Base-by-base conservation (phyloP, 1,140 invertebrate genomes). In the Latrodectus geometricus region DNA sequence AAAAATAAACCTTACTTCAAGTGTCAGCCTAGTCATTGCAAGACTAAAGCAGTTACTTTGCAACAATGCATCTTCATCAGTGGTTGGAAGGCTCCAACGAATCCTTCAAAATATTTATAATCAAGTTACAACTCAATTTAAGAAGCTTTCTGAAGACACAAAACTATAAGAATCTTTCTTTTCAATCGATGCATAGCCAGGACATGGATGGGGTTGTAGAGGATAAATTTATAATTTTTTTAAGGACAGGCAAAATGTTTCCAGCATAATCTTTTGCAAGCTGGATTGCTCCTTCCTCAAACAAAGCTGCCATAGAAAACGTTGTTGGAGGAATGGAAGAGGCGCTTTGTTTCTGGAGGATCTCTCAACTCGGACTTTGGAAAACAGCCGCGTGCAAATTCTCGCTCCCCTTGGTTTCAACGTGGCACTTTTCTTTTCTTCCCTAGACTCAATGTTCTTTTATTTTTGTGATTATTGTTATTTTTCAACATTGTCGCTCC, bases 321-420 rank as follows among this genome's bases (percentile, higher is more conserved):
- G 68, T 86, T 86, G 83, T 86, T 78, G 68, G 8, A 17, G 48
- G 21, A 70, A 48, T n/a, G 72, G 82, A 84, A 84, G 74, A 74
- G 20, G n/a, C 21, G 73, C n/a, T 70, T 86, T 86, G 83, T 86
- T 86, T 86, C 72, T 86, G 83, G 68, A 86, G 83, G 74, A 86
- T 86, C 61, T 49, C 23, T 70, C 66, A 74, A 77, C 83, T 84
- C 23, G 76, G 56, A 75, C 72, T 76, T 84, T 84, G 65, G 73
- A 54, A 83, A 83, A 74, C 35, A 72, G 73, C 65, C 74, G 74
- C 61, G 83, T 86, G 83, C 83, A 86, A 86, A 78, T 70, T 86
- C 72, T 86, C 83, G 65, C 83, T 78, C 83, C 52, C 83, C 52
- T 77, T 56, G 61, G 66, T 78, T 61, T 77, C 48, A 77, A 76